phyloP scores from a whole-genome alignment of 1,140 invertebrate species.

The Monochamus saltuarius region DNA sequence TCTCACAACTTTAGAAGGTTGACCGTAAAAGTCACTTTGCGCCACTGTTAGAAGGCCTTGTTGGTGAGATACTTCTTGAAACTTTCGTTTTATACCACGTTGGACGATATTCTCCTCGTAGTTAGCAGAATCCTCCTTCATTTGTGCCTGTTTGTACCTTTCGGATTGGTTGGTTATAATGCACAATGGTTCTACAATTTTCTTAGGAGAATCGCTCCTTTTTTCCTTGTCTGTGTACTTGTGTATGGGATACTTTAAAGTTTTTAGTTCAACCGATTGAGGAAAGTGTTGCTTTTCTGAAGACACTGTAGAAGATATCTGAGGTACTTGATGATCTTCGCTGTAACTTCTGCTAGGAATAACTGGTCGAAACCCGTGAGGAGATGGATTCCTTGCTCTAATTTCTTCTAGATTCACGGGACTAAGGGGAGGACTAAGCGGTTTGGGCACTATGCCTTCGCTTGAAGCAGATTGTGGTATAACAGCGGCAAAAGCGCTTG shows the following conservation, averaged over 20 bases:
- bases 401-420: conserved; percentile 30
- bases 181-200: conserved; percentile 42
- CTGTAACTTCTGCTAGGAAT: conserved; percentile 14
- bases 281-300: conserved; percentile 10
- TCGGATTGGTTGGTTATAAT: conserved; percentile 49
- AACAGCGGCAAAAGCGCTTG: conserved; percentile 48
- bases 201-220: conserved; percentile 28
- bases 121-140: conserved; percentile 36
- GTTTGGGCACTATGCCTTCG: conserved; percentile 12
- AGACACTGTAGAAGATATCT: conserved; percentile 39
- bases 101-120: conserved; percentile 42
- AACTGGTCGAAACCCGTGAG: conserved; percentile 40
- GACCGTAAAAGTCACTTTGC: background rate
- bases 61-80: conserved; percentile 21
- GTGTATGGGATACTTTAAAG: conserved; percentile 43
- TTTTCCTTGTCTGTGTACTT: conserved; percentile 28
- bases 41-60: conserved; percentile 25
- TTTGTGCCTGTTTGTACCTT: conserved; percentile 45
- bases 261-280: conserved; percentile 37
- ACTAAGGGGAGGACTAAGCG: conserved; percentile 43
- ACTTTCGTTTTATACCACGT: conserved; percentile 37
- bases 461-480: conserved; percentile 33
- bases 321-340: conserved; percentile 41
- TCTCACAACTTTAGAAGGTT: conserved; percentile 17
- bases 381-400: conserved; percentile 20